A percentile compares a stretch with the other conserved stretches of the same genome.
phyloP scores from a whole-genome alignment of 2,113 vertebrate species.

The Brienomyrus longianalis region DNA sequence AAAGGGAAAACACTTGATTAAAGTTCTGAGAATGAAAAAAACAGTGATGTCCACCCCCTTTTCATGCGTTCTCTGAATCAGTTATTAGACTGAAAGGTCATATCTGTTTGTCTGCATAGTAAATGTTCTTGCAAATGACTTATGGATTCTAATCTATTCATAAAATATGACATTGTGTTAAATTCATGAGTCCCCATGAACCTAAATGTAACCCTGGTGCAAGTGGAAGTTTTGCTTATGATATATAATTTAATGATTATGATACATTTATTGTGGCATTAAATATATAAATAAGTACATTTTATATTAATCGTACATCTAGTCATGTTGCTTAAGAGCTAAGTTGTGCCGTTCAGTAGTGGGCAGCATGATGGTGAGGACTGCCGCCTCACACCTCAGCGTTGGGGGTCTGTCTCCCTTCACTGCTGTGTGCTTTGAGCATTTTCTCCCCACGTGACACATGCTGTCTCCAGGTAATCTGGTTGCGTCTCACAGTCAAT shows the following conservation, averaged over 20 bases:
- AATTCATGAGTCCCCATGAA: not conserved
- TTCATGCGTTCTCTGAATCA: not conserved
- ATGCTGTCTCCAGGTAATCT: not conserved
- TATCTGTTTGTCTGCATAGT: not conserved
- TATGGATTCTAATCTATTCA: not conserved
- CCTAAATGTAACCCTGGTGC: not conserved
- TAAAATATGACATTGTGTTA: not conserved
- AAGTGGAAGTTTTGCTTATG: not conserved
- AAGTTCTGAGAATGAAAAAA: not conserved
- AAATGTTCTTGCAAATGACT: not conserved
- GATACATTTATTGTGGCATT: not conserved
- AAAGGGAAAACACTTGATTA: constrained; percentile 3
- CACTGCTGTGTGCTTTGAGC: not conserved
- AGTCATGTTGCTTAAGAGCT: not conserved
- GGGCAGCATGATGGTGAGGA: not conserved
- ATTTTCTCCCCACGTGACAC: not conserved
- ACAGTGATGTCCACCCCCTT: not conserved
- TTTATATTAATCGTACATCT: not conserved
- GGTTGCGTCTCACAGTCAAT: not conserved
- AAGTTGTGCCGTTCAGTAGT: not conserved
- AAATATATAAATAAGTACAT: not conserved
- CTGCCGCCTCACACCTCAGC: not conserved
- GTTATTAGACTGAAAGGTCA: not conserved
- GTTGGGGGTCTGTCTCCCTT: not conserved
- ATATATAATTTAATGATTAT: not conserved